Evolutionary conservation across 2,888 invertebrate genomes (phyloP), one percentile per base, ranked within the genome.

Genomic region (Diabrotica balteata): DNA sequence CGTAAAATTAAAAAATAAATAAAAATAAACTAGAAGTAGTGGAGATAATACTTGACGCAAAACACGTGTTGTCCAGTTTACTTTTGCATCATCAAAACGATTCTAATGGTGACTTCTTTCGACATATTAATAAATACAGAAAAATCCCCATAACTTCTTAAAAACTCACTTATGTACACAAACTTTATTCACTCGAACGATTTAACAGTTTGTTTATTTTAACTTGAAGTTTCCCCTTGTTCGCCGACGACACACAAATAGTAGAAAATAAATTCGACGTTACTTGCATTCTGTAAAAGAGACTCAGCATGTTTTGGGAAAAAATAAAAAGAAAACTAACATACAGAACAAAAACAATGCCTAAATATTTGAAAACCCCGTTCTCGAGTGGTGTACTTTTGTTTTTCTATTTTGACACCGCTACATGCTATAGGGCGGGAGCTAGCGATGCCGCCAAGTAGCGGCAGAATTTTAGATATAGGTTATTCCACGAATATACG

Each of bases 311-410:
- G 42, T n/a, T 60, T 22, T 44, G 52, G 44, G 52, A 22, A 45
- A 43, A 17, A 57, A 57, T 17, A 43, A 43, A 57, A 44, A 43
- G 45, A 45, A 57, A 3, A 45, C 45, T 17, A 11, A 44, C 32
- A 43, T 4, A 17, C 9, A 52, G 32, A 22, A 52, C 32, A 51
- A 59, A 49, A 60, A 60, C 60, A 60, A 60, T 45, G 60, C 51
- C 52, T 60, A 60, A 60, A 60, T 60, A 60, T 60, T 60, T 60
- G 60, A 60, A 52, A 60, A 52, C 50, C 42, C 42, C 43, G 52
- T 44, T 44, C 60, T 52, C 11, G 17, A 50, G 22, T 50, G 17
- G 44, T 43, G 44, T 60, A 17, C 52, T 60, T 54, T 54, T 52
- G 60, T 52, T 11, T 42, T 51, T 60, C 49, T 52, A 49, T 52